Conservation (phyloP, 2,113 vertebrate species). For the Microcebus jonahi region DNA sequence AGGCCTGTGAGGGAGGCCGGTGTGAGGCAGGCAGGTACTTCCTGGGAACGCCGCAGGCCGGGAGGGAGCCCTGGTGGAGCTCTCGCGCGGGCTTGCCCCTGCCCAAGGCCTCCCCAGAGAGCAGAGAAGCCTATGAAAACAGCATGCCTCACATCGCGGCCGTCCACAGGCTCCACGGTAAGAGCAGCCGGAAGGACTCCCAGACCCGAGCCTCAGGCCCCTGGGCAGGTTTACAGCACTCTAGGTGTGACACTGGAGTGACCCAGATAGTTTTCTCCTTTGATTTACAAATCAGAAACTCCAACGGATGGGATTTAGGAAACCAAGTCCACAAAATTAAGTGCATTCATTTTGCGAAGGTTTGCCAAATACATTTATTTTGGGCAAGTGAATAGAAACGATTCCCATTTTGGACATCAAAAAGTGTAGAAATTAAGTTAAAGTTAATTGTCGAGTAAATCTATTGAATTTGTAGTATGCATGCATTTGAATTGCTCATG, state of each 20-base stretch:
- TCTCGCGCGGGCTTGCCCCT: slow-evolving; percentile 88
- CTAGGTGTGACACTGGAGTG: background rate
- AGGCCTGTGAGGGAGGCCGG: slow-evolving; percentile 92
- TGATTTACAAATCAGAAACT: background rate
- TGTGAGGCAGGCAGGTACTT: slow-evolving; percentile 97
- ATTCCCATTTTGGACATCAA: background rate
- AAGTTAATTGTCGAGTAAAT: background rate
- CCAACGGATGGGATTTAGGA: background rate
- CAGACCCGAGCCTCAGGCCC: background rate
- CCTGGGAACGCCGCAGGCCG: slow-evolving; percentile 90
- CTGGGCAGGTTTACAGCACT: background rate
- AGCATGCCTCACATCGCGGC: slow-evolving; percentile 92
- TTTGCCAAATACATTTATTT: background rate
- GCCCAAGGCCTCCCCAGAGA: slow-evolving; percentile 92
- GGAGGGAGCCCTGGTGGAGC: slow-evolving; percentile 94
- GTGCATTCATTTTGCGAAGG: background rate
- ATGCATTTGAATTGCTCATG: background rate
- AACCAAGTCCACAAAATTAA: background rate
- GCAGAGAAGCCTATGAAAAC: slow-evolving; percentile 89
- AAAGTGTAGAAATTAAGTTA: background rate
- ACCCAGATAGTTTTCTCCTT: background rate
- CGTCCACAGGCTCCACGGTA: slow-evolving; percentile 92
- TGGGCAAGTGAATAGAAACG: background rate
- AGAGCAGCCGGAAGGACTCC: slow-evolving; percentile 64
- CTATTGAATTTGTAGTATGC: background rate